Percentiles rank a stretch among this genome's conserved stretches.
Evolutionary conservation across 2,888 invertebrate genomes (phyloP).

Genomic region (Listrodromus nycthemerus): DNA sequence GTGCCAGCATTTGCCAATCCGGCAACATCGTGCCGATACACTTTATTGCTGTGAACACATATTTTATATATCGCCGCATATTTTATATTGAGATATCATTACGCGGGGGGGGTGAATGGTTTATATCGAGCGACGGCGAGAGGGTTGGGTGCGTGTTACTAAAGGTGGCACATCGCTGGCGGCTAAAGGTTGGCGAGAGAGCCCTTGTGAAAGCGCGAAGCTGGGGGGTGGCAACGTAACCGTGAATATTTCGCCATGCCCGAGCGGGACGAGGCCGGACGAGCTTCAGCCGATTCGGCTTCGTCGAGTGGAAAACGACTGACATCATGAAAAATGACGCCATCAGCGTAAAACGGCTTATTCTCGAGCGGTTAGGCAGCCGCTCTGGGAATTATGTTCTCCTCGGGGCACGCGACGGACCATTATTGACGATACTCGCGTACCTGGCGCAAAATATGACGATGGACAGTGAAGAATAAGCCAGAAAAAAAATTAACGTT

Average conservation of each 20-base stretch:
- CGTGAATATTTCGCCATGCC: conserved; percentile 68
- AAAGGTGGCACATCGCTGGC: conserved; percentile 44
- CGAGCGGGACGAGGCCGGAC: conserved; percentile 17
- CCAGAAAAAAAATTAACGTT: neutral
- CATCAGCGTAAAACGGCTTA: conserved; percentile 72
- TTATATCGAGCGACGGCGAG: conserved; percentile 35
- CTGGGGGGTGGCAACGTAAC: conserved; percentile 18
- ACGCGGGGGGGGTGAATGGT: conserved; percentile 38
- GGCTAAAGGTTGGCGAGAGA: conserved; percentile 33
- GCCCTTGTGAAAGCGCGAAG: conserved; percentile 5
- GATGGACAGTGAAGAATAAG: conserved; percentile 17
- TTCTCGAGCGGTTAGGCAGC: conserved; percentile 70
- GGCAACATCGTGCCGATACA: conserved; percentile 21
- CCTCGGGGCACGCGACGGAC: conserved; percentile 13
- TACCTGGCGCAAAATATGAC: conserved; percentile 34
- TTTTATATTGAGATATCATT: conserved; percentile 64
- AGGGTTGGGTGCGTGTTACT: conserved; percentile 27
- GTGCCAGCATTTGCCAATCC: conserved; percentile 21
- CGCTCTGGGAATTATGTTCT: conserved; percentile 58
- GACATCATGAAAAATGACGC: conserved; percentile 76
- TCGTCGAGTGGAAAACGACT: conserved; percentile 76
- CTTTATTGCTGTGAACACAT: conserved; percentile 40
- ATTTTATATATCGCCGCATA: conserved; percentile 52
- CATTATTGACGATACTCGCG: conserved; percentile 53
- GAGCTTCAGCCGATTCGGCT: conserved; percentile 63